These are phyloP conservation scores for Cordylochernes scorpioides DNA, from an alignment of 2,888 invertebrate species.

Conservation along the genomic window DNA sequence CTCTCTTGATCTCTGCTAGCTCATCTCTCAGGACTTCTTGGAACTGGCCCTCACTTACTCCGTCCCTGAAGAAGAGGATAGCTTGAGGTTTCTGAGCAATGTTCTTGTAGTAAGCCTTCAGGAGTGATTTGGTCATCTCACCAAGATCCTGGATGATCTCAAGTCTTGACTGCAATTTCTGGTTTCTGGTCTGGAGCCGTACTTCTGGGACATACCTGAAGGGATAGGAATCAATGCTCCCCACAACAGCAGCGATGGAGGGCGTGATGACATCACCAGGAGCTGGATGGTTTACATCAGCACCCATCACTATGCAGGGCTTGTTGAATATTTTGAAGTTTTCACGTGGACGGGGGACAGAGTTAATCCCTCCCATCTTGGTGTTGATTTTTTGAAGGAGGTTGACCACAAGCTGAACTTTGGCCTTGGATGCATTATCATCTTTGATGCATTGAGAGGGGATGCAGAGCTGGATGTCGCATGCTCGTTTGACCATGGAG, in stretches of 20 bases:
- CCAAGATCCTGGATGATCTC: constrained; percentile 28
- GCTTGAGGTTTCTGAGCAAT: constrained; percentile 28
- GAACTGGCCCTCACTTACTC: constrained; percentile 65
- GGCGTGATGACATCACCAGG: constrained; percentile 37
- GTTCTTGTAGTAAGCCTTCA: constrained; percentile 30
- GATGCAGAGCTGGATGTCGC: too few relatives aligned
- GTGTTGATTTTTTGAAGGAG: constrained; percentile 19
- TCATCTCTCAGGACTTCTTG: constrained; percentile 28
- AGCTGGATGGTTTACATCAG: constrained; percentile 75
- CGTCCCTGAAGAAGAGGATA: constrained; percentile 48
- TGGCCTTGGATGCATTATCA: constrained; percentile 20
- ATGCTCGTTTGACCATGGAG: too few relatives aligned
- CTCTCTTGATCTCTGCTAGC: constrained; percentile 29
- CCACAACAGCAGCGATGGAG: constrained; percentile 39
- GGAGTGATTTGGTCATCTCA: constrained; percentile 36
- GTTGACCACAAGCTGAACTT: constrained; percentile 15
- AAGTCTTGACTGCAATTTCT: constrained; percentile 20
- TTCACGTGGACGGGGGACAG: constrained; percentile 4
- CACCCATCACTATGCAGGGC: constrained; percentile 48
- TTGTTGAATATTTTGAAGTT: constrained; percentile 18
- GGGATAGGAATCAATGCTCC: constrained; percentile 38
- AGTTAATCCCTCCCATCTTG: constrained; percentile 21
- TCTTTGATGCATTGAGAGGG: constrained; percentile 26
- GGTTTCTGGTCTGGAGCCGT: constrained; percentile 35
- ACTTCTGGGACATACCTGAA: constrained; percentile 31